Evolutionary conservation across 2,113 vertebrate species (phyloP), one percentile per base, ranked within the genome.

Genomic region (Melanerpes aurifrons): DNA sequence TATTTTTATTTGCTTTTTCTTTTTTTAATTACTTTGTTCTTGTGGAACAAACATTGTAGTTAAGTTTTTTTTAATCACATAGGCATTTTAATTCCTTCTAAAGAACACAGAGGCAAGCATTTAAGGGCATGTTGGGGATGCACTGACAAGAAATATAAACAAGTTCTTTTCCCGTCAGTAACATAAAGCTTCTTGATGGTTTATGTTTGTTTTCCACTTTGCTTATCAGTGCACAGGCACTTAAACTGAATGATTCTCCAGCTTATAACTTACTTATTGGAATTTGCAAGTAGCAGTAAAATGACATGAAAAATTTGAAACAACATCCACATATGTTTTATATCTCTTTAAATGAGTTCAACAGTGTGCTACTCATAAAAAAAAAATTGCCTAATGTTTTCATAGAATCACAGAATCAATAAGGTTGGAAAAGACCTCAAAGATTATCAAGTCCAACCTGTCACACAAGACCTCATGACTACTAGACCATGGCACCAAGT

Each of bases 111-210:
- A 63, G 25, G 32, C 45, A 88, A 88, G 25, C 45, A 69, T 73
- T 43, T 69, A 68, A 73, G 31, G 24, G 48, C 75, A 87, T 78
- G 45, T n/a, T 77, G 45, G 35, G 45, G 47, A n/a, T 78, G 31
- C 26, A 82, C 32, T 84, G 63, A 90, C 45, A 74, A 81, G 86
- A 92, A 86, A 84, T 75, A 89, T 76, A 96, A 94, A 90, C 81
- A 90, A 81, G 43, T 29, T 81, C 15, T 90, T 85, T 92, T 73
- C 63, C 37, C 63, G 79, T 56, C 37, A 66, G 31, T 89, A 90
- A 70, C 18, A 40, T 48, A 94, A 92, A 89, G 17, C 40, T 76
- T 87, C 56, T 50, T 86, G 58, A 28, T 92, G 56, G 6, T 94
- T 89, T 58, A 62, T 72, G 64, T 77, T 92, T 86, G 35, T 71